phyloP scores from a whole-genome alignment of 2,113 vertebrate genomes.

The Cottus gobio region DNA sequence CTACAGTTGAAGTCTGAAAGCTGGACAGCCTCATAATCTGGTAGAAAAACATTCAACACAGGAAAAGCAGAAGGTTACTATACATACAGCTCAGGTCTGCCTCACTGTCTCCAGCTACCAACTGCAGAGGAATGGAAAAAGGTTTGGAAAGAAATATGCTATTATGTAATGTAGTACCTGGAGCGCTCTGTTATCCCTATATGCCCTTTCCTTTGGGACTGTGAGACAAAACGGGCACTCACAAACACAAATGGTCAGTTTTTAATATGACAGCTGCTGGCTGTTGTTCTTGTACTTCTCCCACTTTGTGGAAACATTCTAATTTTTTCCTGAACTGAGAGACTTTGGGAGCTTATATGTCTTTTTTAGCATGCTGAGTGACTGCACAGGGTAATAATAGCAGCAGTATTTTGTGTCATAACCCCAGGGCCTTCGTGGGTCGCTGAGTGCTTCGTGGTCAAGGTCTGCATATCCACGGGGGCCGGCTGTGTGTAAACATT shows the following conservation, averaged over 20 bases:
- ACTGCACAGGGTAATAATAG: constrained; percentile 68
- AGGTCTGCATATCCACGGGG: constrained; percentile 32
- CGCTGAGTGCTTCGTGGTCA: constrained; percentile 45
- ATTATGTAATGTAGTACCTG: constrained; percentile 65
- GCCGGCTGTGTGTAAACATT: constrained; percentile 24
- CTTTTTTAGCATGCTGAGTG: constrained; percentile 42
- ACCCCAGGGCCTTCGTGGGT: constrained; percentile 55
- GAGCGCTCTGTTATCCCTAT: constrained; percentile 39
- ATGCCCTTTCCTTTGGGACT: constrained; percentile 34
- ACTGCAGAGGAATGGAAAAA: constrained; percentile 41
- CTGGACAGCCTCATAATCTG: constrained; percentile 10
- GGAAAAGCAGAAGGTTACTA: constrained; percentile 36
- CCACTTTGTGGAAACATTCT: constrained; percentile 50
- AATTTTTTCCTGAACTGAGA: constrained; percentile 12
- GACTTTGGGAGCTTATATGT: constrained; percentile 39
- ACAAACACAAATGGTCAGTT: constrained; percentile 12
- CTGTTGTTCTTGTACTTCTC: constrained; percentile 41
- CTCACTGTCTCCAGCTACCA: constrained; percentile 13
- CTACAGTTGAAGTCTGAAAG: not conserved
- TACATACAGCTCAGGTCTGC: constrained; percentile 20
- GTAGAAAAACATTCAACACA: constrained; percentile 36
- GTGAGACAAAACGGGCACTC: constrained; percentile 14
- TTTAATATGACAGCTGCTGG: constrained; percentile 42
- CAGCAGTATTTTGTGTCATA: constrained; percentile 57
- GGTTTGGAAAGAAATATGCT: constrained; percentile 40